Evolutionary conservation across 2,797 vertebrate species (phyloP).

Genomic region (Sandelia bainsii): DNA sequence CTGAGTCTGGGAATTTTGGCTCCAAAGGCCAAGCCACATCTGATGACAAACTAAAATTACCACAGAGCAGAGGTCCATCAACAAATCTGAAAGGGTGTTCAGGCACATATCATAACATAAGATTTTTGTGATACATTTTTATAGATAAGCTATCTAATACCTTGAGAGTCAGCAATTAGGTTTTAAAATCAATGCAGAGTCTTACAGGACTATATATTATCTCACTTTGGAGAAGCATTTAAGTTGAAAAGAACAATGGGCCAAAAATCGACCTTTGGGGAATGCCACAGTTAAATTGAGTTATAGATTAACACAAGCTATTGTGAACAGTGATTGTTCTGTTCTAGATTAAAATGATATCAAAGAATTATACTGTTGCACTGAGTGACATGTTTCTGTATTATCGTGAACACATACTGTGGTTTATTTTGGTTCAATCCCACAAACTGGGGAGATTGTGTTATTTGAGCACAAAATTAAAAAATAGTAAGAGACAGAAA

Average conservation of each 20-base stretch:
- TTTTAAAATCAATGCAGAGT: neutral
- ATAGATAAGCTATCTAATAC: no score
- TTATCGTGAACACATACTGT: neutral
- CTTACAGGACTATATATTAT: neutral
- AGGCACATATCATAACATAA: neutral
- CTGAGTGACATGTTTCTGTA: neutral
- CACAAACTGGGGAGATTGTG: neutral
- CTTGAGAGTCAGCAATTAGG: neutral
- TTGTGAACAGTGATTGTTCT: neutral
- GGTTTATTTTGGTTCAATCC: neutral
- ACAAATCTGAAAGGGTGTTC: neutral
- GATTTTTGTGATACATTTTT: no score
- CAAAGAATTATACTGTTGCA: neutral
- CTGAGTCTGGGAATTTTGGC: neutral
- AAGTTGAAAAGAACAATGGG: slow-evolving; percentile 12
- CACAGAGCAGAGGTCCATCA: neutral
- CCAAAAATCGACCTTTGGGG: slow-evolving; percentile 12
- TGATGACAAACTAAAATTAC: neutral
- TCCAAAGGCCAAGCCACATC: neutral
- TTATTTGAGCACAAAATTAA: neutral
- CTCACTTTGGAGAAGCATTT: no score
- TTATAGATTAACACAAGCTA: neutral
- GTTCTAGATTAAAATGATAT: neutral
- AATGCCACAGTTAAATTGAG: neutral
- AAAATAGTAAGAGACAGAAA: no score